These are phyloP conservation scores for Calosoma granatense DNA, from an alignment of 1,140 invertebrate species.

Conservation along the genomic window DNA sequence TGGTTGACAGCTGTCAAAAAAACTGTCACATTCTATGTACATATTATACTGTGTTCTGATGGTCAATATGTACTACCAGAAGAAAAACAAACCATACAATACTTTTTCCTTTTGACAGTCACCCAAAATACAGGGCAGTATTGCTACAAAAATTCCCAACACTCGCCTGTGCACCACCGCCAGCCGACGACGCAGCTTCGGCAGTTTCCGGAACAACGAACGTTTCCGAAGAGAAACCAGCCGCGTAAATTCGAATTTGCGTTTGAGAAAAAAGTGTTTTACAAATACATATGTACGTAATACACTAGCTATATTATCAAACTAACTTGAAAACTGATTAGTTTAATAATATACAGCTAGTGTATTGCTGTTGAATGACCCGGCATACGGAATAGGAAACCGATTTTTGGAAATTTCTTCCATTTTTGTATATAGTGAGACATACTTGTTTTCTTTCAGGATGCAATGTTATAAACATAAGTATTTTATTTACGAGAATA, in stretches of 20 bases:
- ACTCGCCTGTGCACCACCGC: constrained; percentile 44
- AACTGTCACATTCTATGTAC: background rate
- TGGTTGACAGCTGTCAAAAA: too few relatives aligned
- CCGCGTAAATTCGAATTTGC: constrained; percentile 37
- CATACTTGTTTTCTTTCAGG: background rate
- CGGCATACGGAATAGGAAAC: background rate
- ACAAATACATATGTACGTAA: too few relatives aligned
- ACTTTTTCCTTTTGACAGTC: constrained; percentile 36
- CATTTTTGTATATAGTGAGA: background rate
- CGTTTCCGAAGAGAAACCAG: constrained; percentile 41
- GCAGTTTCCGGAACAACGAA: constrained; percentile 44
- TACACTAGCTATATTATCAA: too few relatives aligned
- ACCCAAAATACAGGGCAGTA: constrained; percentile 65
- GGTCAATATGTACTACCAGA: background rate
- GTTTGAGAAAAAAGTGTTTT: background rate
- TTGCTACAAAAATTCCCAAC: constrained; percentile 61
- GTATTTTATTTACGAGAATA: background rate
- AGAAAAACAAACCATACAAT: constrained; percentile 7
- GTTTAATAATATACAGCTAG: too few relatives aligned
- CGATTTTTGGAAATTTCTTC: background rate
- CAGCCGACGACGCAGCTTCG: constrained; percentile 41
- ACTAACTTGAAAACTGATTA: too few relatives aligned
- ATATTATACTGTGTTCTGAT: background rate
- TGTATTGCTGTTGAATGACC: too few relatives aligned
- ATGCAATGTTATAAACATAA: background rate